Base-by-base conservation (phyloP, 2,888 invertebrate genomes). In the Apotomis betuletana region DNA sequence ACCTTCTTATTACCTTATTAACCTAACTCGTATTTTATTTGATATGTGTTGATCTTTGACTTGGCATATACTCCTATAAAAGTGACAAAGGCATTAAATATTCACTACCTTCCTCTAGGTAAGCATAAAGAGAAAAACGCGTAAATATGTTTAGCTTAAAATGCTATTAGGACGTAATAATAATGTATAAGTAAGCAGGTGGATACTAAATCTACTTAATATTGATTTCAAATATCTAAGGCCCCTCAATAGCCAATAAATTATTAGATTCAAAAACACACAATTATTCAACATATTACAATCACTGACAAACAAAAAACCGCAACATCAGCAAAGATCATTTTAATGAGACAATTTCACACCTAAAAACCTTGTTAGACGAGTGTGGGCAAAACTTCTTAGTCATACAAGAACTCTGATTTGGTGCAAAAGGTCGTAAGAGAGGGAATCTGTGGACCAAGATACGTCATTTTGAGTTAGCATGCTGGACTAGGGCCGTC, bases 301-400 rank as follows among this genome's bases (percentile, higher is more conserved):
- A 58, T 58, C 38, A 58, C 0, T 36, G 3, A 65, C 57, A 46
- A 65, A 65, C 57, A 57, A 65, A 65, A 63, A 65, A 65, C 41
- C 15, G 46, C 55, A 65, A 58, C 15, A 67, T 58, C 13, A 49
- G 51, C 36, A 49, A 13, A 38, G 5, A 67, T 67, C 13, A 41
- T 51, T 38, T 59, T 59, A 67, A 67, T 49, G 58, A 51, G 51
- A 13, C 51, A 51, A 36, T 49, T 58, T 67, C 58, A 10, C 49
- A 58, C 38, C 58, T 67, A 67, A 69, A 69, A 57, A 69, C 13
- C 44, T 57, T 55, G 69, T 57, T 57, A 69, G 46, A 55, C 38
- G 51, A 57, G 49, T 13, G 60, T 60, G 36, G 38, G 61, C 44
- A 27, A 57, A 57, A 27, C 46, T 12, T 58, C 58, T 59, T 67